A percentile compares a stretch with the other conserved stretches of the same genome.
Conservation (phyloP, 2,797 vertebrate species). For the Danio tinwini region DNA sequence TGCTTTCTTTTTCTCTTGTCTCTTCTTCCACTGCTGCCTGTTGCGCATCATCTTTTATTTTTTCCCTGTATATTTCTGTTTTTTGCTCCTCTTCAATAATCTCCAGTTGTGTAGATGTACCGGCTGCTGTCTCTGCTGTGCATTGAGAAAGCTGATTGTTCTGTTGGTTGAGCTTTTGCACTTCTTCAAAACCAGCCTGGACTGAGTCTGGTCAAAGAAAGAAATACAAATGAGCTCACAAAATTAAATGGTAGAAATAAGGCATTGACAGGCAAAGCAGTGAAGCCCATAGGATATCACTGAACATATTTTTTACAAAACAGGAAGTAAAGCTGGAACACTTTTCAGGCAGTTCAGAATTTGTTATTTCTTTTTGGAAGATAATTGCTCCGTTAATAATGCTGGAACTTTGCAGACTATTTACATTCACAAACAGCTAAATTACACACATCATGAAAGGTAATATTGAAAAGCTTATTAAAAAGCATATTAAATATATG, state of each 20-base stretch:
- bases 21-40: conserved; percentile 41
- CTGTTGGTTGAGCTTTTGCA: conserved; percentile 86
- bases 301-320: too few relatives aligned
- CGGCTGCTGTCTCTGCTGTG: conserved; percentile 50
- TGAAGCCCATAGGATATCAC: too few relatives aligned
- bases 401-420: too few relatives aligned
- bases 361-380: too few relatives aligned
- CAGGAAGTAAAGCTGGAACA: too few relatives aligned
- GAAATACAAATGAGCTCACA: conserved; percentile 4
- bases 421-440: too few relatives aligned
- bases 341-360: too few relatives aligned
- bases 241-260: background rate
- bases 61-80: conserved; percentile 42
- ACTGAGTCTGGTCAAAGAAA: conserved; percentile 70
- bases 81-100: conserved; percentile 59
- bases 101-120: conserved; percentile 42
- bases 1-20: conserved; percentile 44
- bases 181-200: conserved; percentile 72
- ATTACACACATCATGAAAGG: too few relatives aligned
- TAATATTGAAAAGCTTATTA: too few relatives aligned
- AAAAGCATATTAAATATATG: too few relatives aligned
- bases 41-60: conserved; percentile 40
- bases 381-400: too few relatives aligned
- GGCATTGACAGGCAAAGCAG: too few relatives aligned
- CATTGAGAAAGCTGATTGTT: conserved; percentile 74